These are phyloP conservation scores for Calephelis virginiensis DNA, from an alignment of 1,140 invertebrate species.

Conservation along the genomic window DNA sequence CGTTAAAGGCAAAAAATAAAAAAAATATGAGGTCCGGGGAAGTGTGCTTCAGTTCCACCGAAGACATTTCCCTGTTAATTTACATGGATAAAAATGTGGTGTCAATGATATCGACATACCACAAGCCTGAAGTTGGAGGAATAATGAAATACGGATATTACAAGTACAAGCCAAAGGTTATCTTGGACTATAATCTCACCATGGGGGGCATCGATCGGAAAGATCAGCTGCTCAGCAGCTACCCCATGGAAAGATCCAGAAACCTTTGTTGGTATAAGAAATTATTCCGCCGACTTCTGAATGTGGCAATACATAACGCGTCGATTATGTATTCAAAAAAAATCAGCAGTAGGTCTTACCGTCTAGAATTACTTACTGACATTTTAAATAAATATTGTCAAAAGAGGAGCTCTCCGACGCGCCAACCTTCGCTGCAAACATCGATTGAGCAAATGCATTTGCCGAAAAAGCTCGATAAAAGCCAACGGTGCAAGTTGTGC, in stretches of 20 bases:
- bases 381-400: no score
- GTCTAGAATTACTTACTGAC: no score
- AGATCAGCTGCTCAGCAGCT: conserved; percentile 11
- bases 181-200: conserved; percentile 20
- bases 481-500: no score
- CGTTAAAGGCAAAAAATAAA: conserved; percentile 20
- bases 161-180: conserved; percentile 15
- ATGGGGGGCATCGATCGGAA: conserved; percentile 13
- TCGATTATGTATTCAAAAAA: neutral
- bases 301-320: conserved; percentile 19
- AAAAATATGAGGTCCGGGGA: conserved; percentile 26
- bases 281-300: conserved; percentile 19
- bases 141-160: conserved; percentile 10
- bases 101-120: conserved; percentile 6
- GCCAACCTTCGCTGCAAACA: no score
- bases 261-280: conserved; percentile 17
- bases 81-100: conserved; percentile 26
- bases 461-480: no score
- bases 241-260: conserved; percentile 10
- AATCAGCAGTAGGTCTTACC: no score
- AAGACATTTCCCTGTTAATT: conserved; percentile 23
- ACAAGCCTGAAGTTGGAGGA: neutral
- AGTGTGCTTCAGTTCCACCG: conserved; percentile 23
- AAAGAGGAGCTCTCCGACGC: no score
- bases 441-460: no score